These are phyloP conservation scores for Glaucopsyche alexis DNA, from an alignment of 2,888 invertebrate species.

Conservation along the genomic window DNA sequence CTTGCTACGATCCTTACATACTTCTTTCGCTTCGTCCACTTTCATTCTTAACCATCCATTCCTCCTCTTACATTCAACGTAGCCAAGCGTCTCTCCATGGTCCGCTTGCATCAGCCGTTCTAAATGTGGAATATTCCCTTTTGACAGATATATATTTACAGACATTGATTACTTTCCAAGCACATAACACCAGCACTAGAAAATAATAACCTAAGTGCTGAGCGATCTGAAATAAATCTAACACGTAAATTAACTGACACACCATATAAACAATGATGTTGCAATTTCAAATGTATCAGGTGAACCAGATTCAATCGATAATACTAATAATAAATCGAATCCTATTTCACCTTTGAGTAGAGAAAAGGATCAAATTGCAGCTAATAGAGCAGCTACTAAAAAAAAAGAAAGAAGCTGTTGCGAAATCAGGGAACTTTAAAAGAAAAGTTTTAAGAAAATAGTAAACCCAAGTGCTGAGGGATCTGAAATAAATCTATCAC, in stretches of 20 bases:
- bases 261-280: neutral
- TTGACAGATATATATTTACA: slow-evolving; percentile 39
- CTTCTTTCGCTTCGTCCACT: too few species aligned
- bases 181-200: slow-evolving; percentile 30
- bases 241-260: neutral
- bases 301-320: neutral
- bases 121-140: slow-evolving; percentile 41
- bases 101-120: slow-evolving; percentile 35
- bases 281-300: slow-evolving; percentile 1
- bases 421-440: too few species aligned
- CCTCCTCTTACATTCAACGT: too few species aligned
- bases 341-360: slow-evolving; percentile 19
- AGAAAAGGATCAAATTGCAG: too few species aligned
- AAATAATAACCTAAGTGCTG: slow-evolving; percentile 6
- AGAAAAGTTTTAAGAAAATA: too few species aligned
- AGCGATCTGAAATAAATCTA: slow-evolving; percentile 3
- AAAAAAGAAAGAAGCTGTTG: too few species aligned
- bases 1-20: too few species aligned
- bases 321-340: slow-evolving; percentile 17
- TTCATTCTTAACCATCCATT: too few species aligned
- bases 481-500: neutral
- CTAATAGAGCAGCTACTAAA: too few species aligned
- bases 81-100: too few species aligned
- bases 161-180: slow-evolving; percentile 40
- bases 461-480: neutral